Base-by-base conservation (phyloP, 2,797 vertebrate genomes). In the Masticophis lateralis region DNA sequence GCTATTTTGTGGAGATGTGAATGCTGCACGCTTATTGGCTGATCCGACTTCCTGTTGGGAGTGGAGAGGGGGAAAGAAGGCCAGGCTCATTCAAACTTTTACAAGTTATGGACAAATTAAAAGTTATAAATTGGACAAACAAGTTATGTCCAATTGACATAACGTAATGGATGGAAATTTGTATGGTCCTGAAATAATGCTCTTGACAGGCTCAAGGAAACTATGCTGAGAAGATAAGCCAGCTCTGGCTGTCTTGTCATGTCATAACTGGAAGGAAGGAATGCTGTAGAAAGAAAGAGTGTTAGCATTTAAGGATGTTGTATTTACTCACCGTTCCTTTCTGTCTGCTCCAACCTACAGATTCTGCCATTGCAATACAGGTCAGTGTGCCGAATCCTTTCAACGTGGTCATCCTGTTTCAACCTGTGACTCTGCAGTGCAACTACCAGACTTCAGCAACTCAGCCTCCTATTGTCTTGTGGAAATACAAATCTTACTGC, bases 401-500 rank as follows among this genome's bases (percentile, higher is more conserved):
- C 96, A 98, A 98, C 3, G 96, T 99, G 43, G 98, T 98, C 86
- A 98, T 99, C 96, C 98, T 99, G 0, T 99, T 99, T 97, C 99
- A 99, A 97, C 98, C 98, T 0, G 98, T 98, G 93, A 98, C 97
- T 2, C 97, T 99, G 86, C 96, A 55, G 20, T 99, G 99, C 95
- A 97, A 97, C 56, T 99, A 97, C 95, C 97, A 98, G 94, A 97
- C 98, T 1, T 87, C 97, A 0, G 4, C 94, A 10, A 87, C 83
- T 0, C 92, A 96, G 59, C 87, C 89, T 0, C 98, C 98, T 8
- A 94, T 98, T 0, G 92, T 99, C 66, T 97, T 97, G 0, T 99
- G 99, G 99, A 98, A 95, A 94, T 99, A 99, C 96, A 99, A 98
- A 94, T 99, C 99, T 0, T 99, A 98, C 95, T 99, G 99, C 95